Evolutionary conservation across 2,797 vertebrate species (phyloP), one percentile per base, ranked within the genome.

Genomic region (Borostomias antarcticus): DNA sequence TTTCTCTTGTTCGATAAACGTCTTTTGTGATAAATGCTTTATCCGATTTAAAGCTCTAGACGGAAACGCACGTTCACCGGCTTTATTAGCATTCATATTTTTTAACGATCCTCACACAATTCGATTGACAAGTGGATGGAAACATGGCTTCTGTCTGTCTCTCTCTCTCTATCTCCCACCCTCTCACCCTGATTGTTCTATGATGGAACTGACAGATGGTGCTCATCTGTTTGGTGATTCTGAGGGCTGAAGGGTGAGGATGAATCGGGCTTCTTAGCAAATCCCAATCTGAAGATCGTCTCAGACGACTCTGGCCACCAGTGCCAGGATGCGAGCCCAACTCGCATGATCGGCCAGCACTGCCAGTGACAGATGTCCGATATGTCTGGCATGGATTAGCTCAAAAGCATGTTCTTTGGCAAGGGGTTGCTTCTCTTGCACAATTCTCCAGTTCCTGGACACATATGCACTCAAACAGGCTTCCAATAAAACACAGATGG

Each of bases 281-380:
- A 23, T 17, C 74, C 68, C 75, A 77, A 87, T 84, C 73, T 82
- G 60, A 78, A 89, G 84, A 85, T 76, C 77, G 84, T 85, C 73
- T 76, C 48, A 8, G 29, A 79, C 80, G 87, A 88, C 77, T 87
- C 78, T 76, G 54, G 75, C 67, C 83, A 67, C 60, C 66, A 70
- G 75, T 70, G 77, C 86, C 86, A 86, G 66, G 83, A 83, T 70
- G 70, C 32, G 23, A 78, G 84, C 26, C 70, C 58, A 57, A 83
- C 74, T 79, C 82, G 79, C 76, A 81, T 84, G 72, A 32, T 79
- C 83, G 86, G 82, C 84, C 77, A 33, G 67, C 56, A 30, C 78
- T 59, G 71, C 77, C 58, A 90, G 81, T 85, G 90, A 89, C 91
- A 91, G 89, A 89, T 91, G 90, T 88, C 88, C 86, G 87, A 83